phyloP scores from a whole-genome alignment of 2,888 invertebrate genomes.

The Falcaria lacertinaria region DNA sequence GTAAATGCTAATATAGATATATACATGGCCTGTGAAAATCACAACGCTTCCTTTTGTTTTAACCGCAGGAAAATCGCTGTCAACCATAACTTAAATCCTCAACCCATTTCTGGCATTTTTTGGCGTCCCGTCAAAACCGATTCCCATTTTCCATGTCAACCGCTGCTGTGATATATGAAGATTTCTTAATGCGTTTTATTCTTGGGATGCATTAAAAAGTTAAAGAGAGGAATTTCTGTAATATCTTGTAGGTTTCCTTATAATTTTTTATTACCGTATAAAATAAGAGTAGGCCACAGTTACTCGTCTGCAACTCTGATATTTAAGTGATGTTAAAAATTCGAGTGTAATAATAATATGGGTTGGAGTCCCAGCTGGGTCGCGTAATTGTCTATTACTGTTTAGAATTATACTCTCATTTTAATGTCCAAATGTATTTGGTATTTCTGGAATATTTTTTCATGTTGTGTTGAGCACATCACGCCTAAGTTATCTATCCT shows the following conservation, averaged over 20 bases:
- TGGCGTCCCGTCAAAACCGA: slow-evolving; percentile 43
- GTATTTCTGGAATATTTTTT: too few species aligned
- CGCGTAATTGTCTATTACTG: too few species aligned
- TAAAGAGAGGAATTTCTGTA: neutral
- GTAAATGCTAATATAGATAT: too few species aligned
- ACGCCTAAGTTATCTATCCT: too few species aligned
- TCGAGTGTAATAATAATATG: too few species aligned
- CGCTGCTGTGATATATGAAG: slow-evolving; percentile 28
- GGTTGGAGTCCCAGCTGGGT: too few species aligned
- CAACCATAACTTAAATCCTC: slow-evolving; percentile 16
- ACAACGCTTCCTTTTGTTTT: too few species aligned
- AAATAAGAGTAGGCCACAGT: neutral
- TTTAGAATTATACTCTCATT: too few species aligned
- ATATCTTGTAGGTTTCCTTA: neutral
- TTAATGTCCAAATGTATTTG: too few species aligned
- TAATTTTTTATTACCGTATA: neutral
- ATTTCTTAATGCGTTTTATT: slow-evolving; percentile 14
- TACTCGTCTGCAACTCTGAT: neutral
- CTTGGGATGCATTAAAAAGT: neutral
- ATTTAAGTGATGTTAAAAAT: neutral
- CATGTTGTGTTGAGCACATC: too few species aligned
- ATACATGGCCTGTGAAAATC: too few species aligned
- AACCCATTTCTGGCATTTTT: slow-evolving; percentile 27
- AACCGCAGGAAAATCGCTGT: too few species aligned
- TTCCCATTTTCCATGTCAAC: slow-evolving; percentile 42